phyloP scores from a whole-genome alignment of 2,113 vertebrate species.

The Eleginops maclovinus region DNA sequence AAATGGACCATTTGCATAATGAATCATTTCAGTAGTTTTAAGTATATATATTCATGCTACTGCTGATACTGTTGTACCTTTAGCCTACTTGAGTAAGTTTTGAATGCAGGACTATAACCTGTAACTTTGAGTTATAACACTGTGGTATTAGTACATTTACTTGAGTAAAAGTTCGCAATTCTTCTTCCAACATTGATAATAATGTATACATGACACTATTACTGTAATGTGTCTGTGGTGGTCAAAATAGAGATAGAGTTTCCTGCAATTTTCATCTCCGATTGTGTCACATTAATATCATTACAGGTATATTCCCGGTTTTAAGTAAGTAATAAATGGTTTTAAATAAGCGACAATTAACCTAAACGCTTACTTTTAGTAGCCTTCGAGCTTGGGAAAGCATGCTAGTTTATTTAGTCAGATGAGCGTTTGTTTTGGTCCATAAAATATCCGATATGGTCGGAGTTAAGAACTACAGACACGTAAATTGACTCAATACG shows the following conservation, averaged over 20 bases:
- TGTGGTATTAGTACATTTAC: background rate
- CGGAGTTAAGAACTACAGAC: accelerated
- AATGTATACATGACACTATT: background rate
- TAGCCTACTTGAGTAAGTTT: background rate
- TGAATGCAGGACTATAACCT: background rate
- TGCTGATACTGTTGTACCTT: background rate
- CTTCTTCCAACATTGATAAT: background rate
- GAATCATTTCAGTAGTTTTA: background rate
- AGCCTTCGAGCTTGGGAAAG: background rate
- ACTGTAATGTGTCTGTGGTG: background rate
- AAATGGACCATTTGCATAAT: background rate
- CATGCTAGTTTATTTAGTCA: accelerated
- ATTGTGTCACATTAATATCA: background rate
- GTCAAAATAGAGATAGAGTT: background rate
- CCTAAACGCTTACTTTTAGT: background rate
- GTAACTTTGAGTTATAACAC: background rate
- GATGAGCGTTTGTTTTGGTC: background rate
- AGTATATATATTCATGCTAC: background rate
- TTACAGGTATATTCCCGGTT: accelerated
- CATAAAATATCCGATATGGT: accelerated
- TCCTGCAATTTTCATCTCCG: background rate
- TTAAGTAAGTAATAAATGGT: background rate
- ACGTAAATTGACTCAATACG: accelerated
- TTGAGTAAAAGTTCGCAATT: background rate
- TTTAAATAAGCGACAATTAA: background rate